Evolutionary conservation across 2,113 vertebrate species (phyloP), one percentile per base, ranked within the genome.

Genomic region (Leuciscus idus): DNA sequence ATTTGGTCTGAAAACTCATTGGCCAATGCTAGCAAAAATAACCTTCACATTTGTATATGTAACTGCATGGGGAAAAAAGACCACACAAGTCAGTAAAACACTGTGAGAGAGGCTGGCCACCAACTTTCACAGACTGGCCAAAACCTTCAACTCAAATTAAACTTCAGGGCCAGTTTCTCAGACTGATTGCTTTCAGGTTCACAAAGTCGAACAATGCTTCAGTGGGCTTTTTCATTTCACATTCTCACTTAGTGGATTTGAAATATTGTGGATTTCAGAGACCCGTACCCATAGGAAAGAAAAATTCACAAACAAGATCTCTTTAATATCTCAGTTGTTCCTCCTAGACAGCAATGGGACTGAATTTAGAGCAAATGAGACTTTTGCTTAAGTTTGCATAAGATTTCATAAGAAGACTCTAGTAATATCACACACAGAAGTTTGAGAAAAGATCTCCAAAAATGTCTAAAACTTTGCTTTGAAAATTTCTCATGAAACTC

Each of bases 1-100:
- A 95, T 95, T 95, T 95, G 94, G 95, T 92, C 89, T 90, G 91
- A 94, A 93, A 92, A 91, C 89, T 91, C 91, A 87, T 89, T 90
- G 83, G 90, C 88, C 83, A 88, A 85, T 89, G 88, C 91, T 91
- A 92, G 91, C 91, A 76, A 92, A 95, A 95, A 95, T 94, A 94
- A 93, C 92, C 89, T 23, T 83, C 66, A 86, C 91, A 39, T 92
- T 91, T 93, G 94, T 93, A 92, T 93, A 94, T 87, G 91, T 62
- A 70, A 11, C 52, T 59, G 2, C 46, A 85, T 52, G 61, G 78
- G 59, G 84, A 80, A 81, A 83, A 70, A 61, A 23, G 94, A 94
- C 93, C 94, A 94, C 94, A 95, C 93, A 94, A 87, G 75, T 62
- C 43, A 11, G 79, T 72, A 46, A 46, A 73, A 61, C 19, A 13